Conservation (phyloP, 2,888 invertebrate species). For the Philonicus albiceps region DNA sequence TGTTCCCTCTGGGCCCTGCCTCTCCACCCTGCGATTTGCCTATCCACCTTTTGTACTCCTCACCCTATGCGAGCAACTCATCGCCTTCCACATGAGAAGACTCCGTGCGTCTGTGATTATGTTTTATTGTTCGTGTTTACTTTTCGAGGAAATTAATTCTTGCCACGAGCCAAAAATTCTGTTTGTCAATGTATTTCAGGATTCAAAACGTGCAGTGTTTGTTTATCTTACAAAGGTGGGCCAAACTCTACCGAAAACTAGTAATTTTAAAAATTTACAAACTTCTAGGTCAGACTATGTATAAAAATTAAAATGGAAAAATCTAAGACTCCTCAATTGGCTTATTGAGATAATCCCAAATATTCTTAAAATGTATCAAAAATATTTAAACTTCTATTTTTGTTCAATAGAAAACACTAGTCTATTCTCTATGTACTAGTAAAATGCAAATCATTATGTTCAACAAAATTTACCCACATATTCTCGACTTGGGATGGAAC, state of each 20-base stretch:
- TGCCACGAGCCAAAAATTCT: not conserved
- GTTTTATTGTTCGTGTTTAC: not conserved
- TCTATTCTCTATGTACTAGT: no score
- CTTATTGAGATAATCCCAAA: no score
- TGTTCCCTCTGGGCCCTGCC: not conserved
- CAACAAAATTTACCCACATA: no score
- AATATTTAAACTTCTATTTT: not conserved
- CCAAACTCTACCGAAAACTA: not conserved
- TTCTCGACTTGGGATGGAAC: no score
- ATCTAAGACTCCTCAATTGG: no score
- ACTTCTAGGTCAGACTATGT: no score
- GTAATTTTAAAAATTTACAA: not conserved
- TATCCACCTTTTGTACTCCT: not conserved
- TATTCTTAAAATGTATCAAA: not conserved
- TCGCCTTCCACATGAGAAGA: not conserved
- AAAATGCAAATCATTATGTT: no score
- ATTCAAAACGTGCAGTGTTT: not conserved
- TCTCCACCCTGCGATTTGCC: not conserved
- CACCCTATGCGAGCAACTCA: not conserved
- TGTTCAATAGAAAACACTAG: no score
- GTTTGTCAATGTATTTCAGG: not conserved
- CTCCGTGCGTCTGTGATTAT: not conserved
- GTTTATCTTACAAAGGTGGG: not conserved
- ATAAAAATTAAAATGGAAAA: no score
- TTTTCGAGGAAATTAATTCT: constrained; percentile 4